Percentiles rank a stretch among this genome's conserved stretches.
These are phyloP conservation scores for Anolis carolinensis DNA, from an alignment of 2,113 vertebrate species.

Conservation along the genomic window DNA sequence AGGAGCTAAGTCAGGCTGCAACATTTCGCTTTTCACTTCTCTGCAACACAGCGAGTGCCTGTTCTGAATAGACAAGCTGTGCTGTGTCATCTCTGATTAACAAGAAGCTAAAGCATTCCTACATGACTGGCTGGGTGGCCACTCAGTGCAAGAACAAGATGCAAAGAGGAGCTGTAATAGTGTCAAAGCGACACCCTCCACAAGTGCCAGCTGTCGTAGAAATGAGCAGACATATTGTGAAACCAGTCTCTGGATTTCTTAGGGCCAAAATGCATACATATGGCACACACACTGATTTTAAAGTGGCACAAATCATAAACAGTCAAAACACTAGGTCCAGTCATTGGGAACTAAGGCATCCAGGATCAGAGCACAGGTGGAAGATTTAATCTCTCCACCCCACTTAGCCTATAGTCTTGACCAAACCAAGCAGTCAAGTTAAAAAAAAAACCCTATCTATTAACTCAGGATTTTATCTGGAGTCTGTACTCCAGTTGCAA, in stretches of 20 bases:
- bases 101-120: fast-evolving
- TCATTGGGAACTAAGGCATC: background rate
- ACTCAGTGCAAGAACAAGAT: background rate
- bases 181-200: background rate
- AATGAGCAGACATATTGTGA: background rate
- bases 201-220: background rate
- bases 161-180: background rate
- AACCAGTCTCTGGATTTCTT: background rate
- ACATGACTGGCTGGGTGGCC: background rate
- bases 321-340: background rate
- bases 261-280: background rate
- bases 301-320: background rate
- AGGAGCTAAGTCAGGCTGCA: background rate
- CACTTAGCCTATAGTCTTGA: background rate
- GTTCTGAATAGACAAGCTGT: constrained; percentile 21
- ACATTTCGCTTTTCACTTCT: background rate
- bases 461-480: background rate
- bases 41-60: background rate
- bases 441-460: too few relatives aligned
- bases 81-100: background rate
- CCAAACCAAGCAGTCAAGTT: background rate
- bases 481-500: background rate
- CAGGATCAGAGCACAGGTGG: background rate
- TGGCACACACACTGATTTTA: background rate
- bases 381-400: background rate